Percentiles rank a stretch among this genome's conserved stretches.
These are phyloP conservation scores for Sebastes hopkinsi DNA, from an alignment of 2,797 vertebrate genomes.

Conservation along the genomic window DNA sequence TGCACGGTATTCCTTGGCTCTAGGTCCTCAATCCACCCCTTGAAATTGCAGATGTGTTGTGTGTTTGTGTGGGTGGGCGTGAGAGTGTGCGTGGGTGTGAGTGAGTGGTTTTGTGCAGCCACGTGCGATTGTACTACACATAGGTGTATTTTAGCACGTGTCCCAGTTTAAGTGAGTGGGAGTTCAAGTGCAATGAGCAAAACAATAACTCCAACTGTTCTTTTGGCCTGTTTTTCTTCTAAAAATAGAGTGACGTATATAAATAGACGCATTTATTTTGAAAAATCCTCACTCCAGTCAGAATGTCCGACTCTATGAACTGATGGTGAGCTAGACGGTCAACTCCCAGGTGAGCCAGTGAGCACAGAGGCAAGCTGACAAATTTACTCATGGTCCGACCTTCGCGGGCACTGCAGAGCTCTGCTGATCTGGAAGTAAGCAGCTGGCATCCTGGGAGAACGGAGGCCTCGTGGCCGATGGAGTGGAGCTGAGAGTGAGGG, in stretches of 20 bases:
- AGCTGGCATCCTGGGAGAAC: conserved; percentile 56
- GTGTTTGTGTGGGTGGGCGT: conserved; percentile 13
- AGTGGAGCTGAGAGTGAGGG: conserved; percentile 51
- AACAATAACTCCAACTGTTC: conserved; percentile 20
- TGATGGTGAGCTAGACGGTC: conserved; percentile 40
- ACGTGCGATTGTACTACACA: background rate
- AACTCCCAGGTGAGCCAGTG: conserved; percentile 55
- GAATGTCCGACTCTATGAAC: conserved; percentile 16
- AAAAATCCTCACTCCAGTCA: conserved; percentile 27
- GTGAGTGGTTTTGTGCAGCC: background rate
- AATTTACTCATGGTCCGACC: conserved; percentile 64
- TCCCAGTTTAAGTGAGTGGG: background rate
- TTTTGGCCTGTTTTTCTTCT: conserved; percentile 28
- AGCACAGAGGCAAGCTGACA: conserved; percentile 56
- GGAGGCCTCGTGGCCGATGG: conserved; percentile 50
- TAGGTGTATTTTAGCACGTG: background rate
- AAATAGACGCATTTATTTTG: conserved; percentile 13
- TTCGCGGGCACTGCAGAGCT: conserved; percentile 53
- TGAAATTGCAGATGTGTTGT: conserved; percentile 59
- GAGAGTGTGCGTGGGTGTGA: background rate
- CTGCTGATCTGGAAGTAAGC: conserved; percentile 69
- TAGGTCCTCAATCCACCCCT: conserved; percentile 48
- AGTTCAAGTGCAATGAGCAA: conserved; percentile 12
- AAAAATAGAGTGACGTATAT: conserved; percentile 22
- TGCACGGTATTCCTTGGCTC: conserved; percentile 40